Percentiles rank a stretch among this genome's conserved stretches.
These are phyloP conservation scores for Luperina nickerlii DNA, from an alignment of 2,888 invertebrate species.

Conservation along the genomic window DNA sequence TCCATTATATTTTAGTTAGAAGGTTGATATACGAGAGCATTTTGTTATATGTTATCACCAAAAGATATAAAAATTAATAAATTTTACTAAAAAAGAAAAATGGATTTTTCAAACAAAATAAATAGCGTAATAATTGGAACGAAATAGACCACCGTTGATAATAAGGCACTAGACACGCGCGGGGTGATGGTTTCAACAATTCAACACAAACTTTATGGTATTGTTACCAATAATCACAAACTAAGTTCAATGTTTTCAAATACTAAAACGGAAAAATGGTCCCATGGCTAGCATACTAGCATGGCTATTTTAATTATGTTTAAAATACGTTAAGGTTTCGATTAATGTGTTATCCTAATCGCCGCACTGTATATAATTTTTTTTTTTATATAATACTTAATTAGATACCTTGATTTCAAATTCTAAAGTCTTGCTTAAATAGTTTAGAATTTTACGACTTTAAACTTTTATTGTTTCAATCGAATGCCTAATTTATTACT, in stretches of 20 bases:
- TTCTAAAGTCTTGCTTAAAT: constrained; percentile 14
- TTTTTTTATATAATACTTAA: neutral
- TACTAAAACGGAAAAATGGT: neutral
- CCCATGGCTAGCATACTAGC: neutral
- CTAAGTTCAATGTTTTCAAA: too few relatives aligned
- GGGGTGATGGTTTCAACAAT: neutral
- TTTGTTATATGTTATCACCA: neutral
- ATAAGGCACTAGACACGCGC: neutral
- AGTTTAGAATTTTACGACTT: constrained; percentile 15
- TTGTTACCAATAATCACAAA: neutral
- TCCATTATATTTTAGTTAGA: neutral
- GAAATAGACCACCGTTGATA: neutral
- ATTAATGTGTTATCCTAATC: too few relatives aligned
- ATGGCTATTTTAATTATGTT: neutral
- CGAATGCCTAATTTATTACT: constrained; percentile 8
- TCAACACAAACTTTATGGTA: neutral
- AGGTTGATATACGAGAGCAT: neutral
- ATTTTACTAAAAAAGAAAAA: neutral
- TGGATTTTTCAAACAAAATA: neutral
- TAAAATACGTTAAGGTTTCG: neutral
- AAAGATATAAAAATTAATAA: neutral
- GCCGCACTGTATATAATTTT: neutral
- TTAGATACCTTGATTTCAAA: neutral
- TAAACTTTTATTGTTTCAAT: constrained; percentile 3
- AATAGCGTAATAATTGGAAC: neutral